phyloP scores from a whole-genome alignment of 2,888 invertebrate species.

The Acrobasis consociella region DNA sequence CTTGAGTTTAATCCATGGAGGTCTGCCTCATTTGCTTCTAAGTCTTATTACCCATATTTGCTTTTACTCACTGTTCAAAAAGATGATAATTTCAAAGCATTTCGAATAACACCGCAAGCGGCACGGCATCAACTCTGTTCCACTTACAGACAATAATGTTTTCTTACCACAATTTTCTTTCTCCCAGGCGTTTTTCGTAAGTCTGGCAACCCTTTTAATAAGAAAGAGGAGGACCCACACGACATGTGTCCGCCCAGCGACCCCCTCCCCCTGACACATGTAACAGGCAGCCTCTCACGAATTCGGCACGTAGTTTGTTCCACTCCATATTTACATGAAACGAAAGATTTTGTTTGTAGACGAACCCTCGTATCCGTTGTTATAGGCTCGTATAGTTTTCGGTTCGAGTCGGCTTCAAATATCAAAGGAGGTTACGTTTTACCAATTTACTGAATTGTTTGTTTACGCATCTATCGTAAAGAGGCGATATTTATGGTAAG shows the following conservation, averaged over 20 bases:
- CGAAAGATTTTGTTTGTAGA: slow-evolving; percentile 63
- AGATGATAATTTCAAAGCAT: too few relatives aligned
- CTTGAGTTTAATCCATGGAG: too few relatives aligned
- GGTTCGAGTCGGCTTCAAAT: slow-evolving; percentile 6
- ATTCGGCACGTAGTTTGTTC: slow-evolving; percentile 68
- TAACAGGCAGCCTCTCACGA: slow-evolving; percentile 64
- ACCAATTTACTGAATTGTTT: too few relatives aligned
- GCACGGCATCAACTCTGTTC: too few relatives aligned
- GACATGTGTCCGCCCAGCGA: slow-evolving; percentile 68
- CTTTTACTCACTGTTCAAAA: too few relatives aligned
- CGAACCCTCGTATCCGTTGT: slow-evolving; percentile 51
- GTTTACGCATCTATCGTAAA: too few relatives aligned
- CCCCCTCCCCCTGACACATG: slow-evolving; percentile 61
- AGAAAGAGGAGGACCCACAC: slow-evolving; percentile 55
- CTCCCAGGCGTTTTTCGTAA: slow-evolving; percentile 5
- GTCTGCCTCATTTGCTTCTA: too few relatives aligned
- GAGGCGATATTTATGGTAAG: too few relatives aligned
- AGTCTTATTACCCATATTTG: too few relatives aligned
- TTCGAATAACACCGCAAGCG: too few relatives aligned
- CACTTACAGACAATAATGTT: not conserved
- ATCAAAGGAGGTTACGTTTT: not conserved
- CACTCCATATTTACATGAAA: slow-evolving; percentile 70
- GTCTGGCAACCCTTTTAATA: slow-evolving; percentile 59
- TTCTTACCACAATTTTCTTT: slow-evolving; percentile 14
- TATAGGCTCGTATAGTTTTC: slow-evolving; percentile 35